phyloP scores from a whole-genome alignment of 2,888 invertebrate species.

The Uloborus plumipes region DNA sequence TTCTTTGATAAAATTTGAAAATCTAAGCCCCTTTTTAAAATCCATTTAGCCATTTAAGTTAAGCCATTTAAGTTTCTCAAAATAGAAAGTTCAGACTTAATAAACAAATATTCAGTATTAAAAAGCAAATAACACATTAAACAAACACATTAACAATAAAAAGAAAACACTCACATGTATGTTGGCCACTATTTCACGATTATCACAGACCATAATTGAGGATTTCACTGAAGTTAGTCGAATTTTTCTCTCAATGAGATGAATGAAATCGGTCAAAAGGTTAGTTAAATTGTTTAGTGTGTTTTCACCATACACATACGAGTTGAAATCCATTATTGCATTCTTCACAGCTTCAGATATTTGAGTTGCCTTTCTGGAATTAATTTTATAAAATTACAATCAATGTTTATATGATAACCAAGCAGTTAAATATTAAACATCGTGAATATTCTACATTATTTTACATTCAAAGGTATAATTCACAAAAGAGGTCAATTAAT shows the following conservation, averaged over 20 bases:
- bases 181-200: constrained; percentile 35
- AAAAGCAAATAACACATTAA: no score
- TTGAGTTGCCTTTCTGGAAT: constrained; percentile 67
- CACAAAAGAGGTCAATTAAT: no score
- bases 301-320: constrained; percentile 50
- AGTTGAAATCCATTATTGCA: constrained; percentile 65
- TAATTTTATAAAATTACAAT: neutral
- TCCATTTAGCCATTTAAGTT: no score
- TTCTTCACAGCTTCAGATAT: constrained; percentile 67
- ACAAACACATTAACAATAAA: neutral
- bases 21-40: no score
- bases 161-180: constrained; percentile 26
- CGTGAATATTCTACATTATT: no score
- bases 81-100: no score
- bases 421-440: neutral
- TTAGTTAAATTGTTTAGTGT: constrained; percentile 60
- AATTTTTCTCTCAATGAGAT: constrained; percentile 64
- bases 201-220: constrained; percentile 44
- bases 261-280: constrained; percentile 62
- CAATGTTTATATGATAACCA: neutral
- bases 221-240: constrained; percentile 63
- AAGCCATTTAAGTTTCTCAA: no score
- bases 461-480: no score
- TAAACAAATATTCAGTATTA: no score
- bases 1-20: no score